These are phyloP conservation scores for Mesoclemmys tuberculata DNA, from an alignment of 2,113 vertebrate genomes.

Conservation along the genomic window DNA sequence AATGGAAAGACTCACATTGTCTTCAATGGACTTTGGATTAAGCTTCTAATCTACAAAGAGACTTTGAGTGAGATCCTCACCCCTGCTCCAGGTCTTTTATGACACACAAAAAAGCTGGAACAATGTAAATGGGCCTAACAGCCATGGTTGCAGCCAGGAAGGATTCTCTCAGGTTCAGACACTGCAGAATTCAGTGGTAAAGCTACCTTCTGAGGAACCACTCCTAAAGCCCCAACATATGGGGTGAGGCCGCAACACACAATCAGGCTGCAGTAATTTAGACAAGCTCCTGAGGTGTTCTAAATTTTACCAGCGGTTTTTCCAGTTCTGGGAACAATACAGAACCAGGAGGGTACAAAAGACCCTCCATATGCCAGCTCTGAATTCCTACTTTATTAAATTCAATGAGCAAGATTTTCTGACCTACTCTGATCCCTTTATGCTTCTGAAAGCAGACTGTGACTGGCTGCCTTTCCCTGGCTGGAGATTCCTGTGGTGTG, in stretches of 20 bases:
- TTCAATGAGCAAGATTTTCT: background rate
- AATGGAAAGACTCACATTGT: background rate
- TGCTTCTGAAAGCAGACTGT: background rate
- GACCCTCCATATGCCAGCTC: background rate
- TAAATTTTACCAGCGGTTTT: background rate
- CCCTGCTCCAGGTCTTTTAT: background rate
- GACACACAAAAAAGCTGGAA: background rate
- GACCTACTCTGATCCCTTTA: background rate
- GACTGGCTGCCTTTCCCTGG: background rate
- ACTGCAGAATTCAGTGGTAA: background rate
- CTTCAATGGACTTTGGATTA: background rate
- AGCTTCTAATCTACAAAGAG: background rate
- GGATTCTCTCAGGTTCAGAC: background rate
- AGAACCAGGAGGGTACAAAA: background rate
- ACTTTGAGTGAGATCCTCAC: background rate
- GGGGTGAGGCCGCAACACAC: background rate
- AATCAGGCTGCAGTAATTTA: background rate
- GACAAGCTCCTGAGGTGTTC: accelerated
- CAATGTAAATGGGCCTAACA: background rate
- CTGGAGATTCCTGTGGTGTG: background rate
- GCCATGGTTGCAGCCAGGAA: background rate
- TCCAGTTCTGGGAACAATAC: background rate
- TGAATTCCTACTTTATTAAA: background rate
- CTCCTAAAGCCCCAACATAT: accelerated
- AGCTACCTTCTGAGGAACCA: background rate